Percentiles rank a stretch among this genome's conserved stretches.
Evolutionary conservation across 2,888 invertebrate species (phyloP).

Genomic region (Spodoptera picta): DNA sequence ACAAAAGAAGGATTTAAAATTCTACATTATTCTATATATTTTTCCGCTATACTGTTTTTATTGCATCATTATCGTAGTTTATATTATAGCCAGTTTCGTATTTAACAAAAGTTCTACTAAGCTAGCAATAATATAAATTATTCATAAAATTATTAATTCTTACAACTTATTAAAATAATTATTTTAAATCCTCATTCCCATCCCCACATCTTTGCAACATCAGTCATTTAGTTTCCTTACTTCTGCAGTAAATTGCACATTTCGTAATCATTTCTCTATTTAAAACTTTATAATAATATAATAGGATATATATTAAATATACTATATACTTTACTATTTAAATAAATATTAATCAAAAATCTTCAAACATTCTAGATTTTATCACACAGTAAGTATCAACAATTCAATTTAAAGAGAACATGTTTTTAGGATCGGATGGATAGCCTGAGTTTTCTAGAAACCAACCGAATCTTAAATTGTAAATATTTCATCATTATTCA

Average conservation of each 20-base stretch:
- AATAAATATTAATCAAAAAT: conserved; percentile 22
- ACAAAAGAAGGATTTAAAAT: conserved; percentile 20
- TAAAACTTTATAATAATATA: conserved; percentile 22
- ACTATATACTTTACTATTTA: background rate
- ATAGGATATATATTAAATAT: conserved; percentile 11
- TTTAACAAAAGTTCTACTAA: conserved; percentile 6
- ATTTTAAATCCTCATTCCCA: conserved; percentile 19
- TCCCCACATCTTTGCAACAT: conserved; percentile 5
- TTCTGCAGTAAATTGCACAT: conserved; percentile 44
- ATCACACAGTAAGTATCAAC: conserved; percentile 14
- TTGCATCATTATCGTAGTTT: background rate
- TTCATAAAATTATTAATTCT: background rate
- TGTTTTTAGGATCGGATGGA: too few species aligned
- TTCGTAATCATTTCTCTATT: conserved; percentile 24
- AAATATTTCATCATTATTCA: too few species aligned
- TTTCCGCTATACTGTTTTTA: background rate
- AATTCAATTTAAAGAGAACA: background rate
- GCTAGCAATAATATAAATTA: conserved; percentile 9
- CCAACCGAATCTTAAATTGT: too few species aligned
- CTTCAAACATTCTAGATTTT: conserved; percentile 21
- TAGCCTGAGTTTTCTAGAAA: too few species aligned
- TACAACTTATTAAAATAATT: too few species aligned
- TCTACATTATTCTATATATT: background rate
- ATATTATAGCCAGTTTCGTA: too few species aligned
- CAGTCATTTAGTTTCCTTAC: conserved; percentile 24